Conservation (phyloP, 2,797 vertebrate species). For the Masticophis lateralis region DNA sequence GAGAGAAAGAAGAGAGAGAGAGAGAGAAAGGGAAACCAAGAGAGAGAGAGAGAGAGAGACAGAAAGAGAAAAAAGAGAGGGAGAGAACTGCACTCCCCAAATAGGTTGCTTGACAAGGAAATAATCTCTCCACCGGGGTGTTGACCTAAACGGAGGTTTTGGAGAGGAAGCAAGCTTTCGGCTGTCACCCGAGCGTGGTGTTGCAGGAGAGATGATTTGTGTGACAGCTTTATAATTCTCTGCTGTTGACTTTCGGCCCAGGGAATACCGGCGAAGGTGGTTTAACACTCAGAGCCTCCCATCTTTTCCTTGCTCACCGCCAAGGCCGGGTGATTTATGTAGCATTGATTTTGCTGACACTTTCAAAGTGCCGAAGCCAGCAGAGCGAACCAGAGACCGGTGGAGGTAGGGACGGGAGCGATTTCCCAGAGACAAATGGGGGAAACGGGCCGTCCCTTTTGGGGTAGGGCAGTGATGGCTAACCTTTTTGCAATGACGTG, state of each 20-base stretch:
- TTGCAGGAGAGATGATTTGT: slow-evolving; percentile 71
- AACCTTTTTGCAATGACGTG: too few species aligned
- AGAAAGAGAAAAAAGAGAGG: fast-evolving
- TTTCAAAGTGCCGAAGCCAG: background rate
- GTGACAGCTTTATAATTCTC: slow-evolving; percentile 76
- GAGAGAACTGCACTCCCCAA: background rate
- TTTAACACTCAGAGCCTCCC: slow-evolving; percentile 56
- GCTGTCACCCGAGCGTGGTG: slow-evolving; percentile 70
- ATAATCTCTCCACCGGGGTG: background rate
- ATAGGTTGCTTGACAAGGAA: background rate
- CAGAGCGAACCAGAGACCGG: background rate
- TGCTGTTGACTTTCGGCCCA: slow-evolving; percentile 74
- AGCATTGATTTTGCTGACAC: slow-evolving; percentile 34
- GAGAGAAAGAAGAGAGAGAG: too few species aligned
- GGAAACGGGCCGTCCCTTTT: background rate
- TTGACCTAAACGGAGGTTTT: background rate
- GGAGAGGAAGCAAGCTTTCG: slow-evolving; percentile 46
- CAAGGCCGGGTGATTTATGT: slow-evolving; percentile 20
- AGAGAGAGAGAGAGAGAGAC: too few species aligned
- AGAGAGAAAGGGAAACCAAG: too few species aligned
- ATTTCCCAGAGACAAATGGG: too few species aligned
- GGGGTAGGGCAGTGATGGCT: too few species aligned
- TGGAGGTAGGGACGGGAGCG: too few species aligned
- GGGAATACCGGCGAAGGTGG: slow-evolving; percentile 71
- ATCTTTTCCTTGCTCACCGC: slow-evolving; percentile 58